Conservation (phyloP, 2,797 vertebrate species). For the Aldrovandia affinis region DNA sequence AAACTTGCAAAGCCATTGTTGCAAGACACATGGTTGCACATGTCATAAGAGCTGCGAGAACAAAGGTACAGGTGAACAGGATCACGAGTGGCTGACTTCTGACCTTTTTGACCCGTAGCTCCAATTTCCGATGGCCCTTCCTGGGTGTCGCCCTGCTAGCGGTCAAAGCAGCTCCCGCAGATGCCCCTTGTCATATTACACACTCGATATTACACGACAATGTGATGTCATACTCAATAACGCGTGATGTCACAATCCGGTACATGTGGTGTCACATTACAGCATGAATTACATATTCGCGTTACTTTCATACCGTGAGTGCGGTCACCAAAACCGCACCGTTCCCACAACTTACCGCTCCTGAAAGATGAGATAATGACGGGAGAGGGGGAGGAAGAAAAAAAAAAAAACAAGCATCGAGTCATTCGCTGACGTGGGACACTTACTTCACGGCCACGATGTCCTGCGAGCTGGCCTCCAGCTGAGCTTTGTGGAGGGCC, state of each 20-base stretch:
- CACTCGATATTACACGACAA: neutral
- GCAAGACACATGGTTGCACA: too few relatives aligned
- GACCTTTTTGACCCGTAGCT: too few relatives aligned
- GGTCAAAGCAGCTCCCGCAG: too few relatives aligned
- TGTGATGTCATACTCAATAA: neutral
- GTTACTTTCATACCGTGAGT: neutral
- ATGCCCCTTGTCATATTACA: neutral
- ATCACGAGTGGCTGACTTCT: too few relatives aligned
- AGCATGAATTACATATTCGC: neutral
- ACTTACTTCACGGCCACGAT: constrained; percentile 61
- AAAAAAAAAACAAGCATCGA: neutral
- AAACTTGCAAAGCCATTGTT: too few relatives aligned
- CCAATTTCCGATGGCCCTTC: too few relatives aligned
- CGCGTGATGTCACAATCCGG: too few relatives aligned
- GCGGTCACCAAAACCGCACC: neutral
- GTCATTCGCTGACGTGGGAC: neutral
- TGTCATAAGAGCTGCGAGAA: too few relatives aligned
- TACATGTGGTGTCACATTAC: neutral
- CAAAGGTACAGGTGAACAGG: too few relatives aligned
- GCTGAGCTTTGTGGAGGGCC: constrained; percentile 45
- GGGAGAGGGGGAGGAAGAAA: too few relatives aligned
- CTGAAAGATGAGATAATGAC: neutral
- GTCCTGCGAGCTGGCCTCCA: constrained; percentile 54
- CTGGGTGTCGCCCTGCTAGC: too few relatives aligned
- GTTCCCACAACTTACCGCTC: neutral